These are phyloP conservation scores for Micropoecilia bifurca DNA, from an alignment of 2,797 vertebrate genomes.

Conservation along the genomic window DNA sequence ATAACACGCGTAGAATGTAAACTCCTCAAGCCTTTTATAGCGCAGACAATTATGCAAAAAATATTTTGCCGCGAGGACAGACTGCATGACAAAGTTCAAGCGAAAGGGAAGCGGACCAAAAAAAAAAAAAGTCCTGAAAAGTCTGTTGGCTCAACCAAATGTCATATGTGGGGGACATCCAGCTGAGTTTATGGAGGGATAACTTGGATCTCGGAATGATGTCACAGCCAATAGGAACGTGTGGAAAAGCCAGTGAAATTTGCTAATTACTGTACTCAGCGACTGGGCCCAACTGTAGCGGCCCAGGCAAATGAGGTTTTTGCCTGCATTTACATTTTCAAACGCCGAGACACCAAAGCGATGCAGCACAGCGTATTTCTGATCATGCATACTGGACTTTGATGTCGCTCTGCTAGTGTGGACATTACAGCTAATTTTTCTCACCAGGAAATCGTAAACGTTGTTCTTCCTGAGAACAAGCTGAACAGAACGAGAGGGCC, in stretches of 20 bases:
- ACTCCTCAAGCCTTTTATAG: background rate
- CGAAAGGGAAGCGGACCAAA: background rate
- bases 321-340: background rate
- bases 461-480: background rate
- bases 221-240: background rate
- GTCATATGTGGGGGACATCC: background rate
- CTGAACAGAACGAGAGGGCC: background rate
- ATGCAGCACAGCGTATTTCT: background rate
- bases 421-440: background rate
- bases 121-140: background rate
- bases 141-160: background rate
- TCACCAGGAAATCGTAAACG: background rate
- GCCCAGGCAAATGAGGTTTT: background rate
- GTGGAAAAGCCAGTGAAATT: background rate
- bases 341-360: background rate
- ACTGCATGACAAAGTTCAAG: background rate
- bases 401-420: background rate
- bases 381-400: background rate
- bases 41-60: background rate
- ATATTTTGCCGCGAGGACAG: background rate
- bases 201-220: background rate
- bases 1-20: background rate
- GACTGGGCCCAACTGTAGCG: background rate
- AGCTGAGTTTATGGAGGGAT: background rate
- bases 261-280: background rate